Percentiles rank a stretch among this genome's conserved stretches.
Evolutionary conservation across 1,140 invertebrate species (phyloP).

Genomic region (Rhopalosiphum maidis): DNA sequence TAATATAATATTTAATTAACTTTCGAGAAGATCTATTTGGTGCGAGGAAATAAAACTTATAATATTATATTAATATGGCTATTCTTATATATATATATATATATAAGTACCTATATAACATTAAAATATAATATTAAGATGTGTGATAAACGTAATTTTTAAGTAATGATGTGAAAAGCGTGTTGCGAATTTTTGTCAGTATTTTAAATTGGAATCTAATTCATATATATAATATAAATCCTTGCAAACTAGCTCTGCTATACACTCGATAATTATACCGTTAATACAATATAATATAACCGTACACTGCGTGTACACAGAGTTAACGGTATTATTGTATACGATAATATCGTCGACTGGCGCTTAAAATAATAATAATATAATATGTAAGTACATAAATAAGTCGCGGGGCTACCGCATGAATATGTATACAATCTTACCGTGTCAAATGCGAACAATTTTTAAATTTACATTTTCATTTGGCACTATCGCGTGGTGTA

Average conservation of each 20-base stretch:
- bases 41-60: neutral
- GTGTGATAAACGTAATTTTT: neutral
- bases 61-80: neutral
- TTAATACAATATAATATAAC: neutral
- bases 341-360: constrained; percentile 11
- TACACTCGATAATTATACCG: neutral
- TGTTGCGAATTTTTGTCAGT: neutral
- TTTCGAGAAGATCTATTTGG: neutral
- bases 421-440: neutral
- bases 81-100: neutral
- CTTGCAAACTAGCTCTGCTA: neutral
- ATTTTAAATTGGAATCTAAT: constrained; percentile 2
- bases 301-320: neutral
- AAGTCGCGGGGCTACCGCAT: neutral
- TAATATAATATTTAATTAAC: constrained; percentile 12
- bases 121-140: neutral
- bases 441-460: neutral
- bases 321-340: neutral
- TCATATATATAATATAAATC: neutral
- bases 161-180: neutral
- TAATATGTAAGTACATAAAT: neutral
- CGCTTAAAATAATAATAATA: constrained; percentile 14
- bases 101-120: neutral
- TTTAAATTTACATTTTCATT: constrained; percentile 2
- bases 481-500: neutral